Evolutionary conservation across 2,888 invertebrate genomes (phyloP).

Genomic region (Magallana nippona): DNA sequence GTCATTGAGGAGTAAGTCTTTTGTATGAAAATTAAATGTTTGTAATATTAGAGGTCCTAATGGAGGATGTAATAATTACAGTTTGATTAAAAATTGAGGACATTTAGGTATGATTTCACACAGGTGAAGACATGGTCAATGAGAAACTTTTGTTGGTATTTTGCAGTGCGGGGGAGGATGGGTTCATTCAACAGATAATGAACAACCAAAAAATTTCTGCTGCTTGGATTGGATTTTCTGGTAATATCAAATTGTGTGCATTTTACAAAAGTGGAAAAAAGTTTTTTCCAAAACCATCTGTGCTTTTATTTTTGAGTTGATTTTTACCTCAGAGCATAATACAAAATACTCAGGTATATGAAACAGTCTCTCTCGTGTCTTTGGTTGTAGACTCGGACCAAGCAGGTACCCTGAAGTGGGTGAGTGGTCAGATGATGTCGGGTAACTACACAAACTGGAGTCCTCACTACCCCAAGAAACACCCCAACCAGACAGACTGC

Average conservation of each 20-base stretch:
- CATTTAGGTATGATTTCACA: too few relatives aligned
- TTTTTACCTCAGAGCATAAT: neutral
- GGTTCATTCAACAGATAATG: conserved; percentile 56
- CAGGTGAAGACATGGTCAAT: neutral
- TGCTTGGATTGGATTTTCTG: conserved; percentile 69
- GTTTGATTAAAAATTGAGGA: too few relatives aligned
- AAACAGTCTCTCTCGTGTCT: neutral
- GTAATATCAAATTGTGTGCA: conserved; percentile 48
- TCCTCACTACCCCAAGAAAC: conserved; percentile 51
- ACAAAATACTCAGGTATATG: neutral
- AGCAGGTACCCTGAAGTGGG: conserved; percentile 53
- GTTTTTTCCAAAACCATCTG: too few relatives aligned
- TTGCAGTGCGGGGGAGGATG: conserved; percentile 61
- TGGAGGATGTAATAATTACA: too few relatives aligned
- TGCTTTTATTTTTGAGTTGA: neutral
- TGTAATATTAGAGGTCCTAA: too few relatives aligned
- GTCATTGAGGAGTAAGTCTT: conserved; percentile 50
- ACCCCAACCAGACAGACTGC: conserved; percentile 59
- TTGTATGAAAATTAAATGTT: neutral
- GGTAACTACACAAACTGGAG: conserved; percentile 61
- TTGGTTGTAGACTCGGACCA: neutral
- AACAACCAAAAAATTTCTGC: conserved; percentile 52
- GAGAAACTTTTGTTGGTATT: neutral
- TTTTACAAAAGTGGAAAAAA: too few relatives aligned
- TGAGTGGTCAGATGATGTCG: conserved; percentile 52